Base-by-base conservation (phyloP, 1,140 invertebrate species). In the Magallana gigas region DNA sequence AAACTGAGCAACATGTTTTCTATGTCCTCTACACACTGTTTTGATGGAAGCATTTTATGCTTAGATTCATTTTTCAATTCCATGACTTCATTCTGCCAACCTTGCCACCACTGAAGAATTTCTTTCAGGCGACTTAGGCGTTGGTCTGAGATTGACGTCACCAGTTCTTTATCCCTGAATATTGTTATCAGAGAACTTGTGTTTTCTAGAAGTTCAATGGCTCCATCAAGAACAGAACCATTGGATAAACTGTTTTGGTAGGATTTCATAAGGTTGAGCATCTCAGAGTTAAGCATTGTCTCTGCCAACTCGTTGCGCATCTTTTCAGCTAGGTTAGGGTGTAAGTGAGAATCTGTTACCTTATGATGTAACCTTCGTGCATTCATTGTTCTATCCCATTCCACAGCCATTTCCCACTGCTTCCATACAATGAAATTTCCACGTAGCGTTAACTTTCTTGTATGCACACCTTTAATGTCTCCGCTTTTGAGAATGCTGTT, bases 241-340 rank as follows among this genome's bases (percentile, higher is more conserved):
- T 81, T 56, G 9, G 29, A 48, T 18, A 85, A 48, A 56, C 64
- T 83, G 3, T 81, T 71, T 83, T 85, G 68, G 64, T 87, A 89
- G 29, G 23, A 80, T 60, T 82, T 57, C 88, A 89, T 89, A 1
- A 87, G 36, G 57, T 89, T 57, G 11, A 85, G 86, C 86, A 90
- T 87, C n/a, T 88, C 85, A 14, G 48, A 56, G 60, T 90, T 57
- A 11, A 90, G 62, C 9, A 91, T 62, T 9, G 87, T 83, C 56
- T 91, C 87, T 11, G 90, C 90, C 8, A 91, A 23, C 23, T 89
- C 83, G 86, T 91, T 91, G n/a, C 90, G 36, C 88, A 91, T 91
- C 58, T 88, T 90, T 23, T 84, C 62, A 23, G 76, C 57, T 18
- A 71, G 80, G 18, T 59, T 87, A 83, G 84, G 81, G 23, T 82